Conservation (phyloP, 2,113 vertebrate species). For the Falcunculus frontatus region DNA sequence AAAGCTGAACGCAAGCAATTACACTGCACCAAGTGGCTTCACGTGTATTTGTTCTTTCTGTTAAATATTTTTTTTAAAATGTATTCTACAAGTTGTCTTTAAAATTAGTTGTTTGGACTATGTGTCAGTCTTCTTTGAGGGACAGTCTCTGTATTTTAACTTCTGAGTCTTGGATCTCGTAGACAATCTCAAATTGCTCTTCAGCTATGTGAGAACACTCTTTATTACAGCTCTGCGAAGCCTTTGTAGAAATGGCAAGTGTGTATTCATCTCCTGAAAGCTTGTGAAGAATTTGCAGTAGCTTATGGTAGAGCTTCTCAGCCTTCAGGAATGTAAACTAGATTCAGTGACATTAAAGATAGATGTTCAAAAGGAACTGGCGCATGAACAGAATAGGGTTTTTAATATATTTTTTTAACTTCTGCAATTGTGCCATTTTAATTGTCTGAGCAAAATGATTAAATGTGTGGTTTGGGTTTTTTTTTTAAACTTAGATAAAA, state of each 20-base stretch:
- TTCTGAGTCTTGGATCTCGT: background rate
- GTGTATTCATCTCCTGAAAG: constrained; percentile 37
- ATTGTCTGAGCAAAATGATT: background rate
- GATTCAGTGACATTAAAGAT: constrained; percentile 35
- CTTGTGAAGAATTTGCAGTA: constrained; percentile 45
- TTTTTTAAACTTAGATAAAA: background rate
- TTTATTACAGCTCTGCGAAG: constrained; percentile 22
- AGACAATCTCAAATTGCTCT: constrained; percentile 2
- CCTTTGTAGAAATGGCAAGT: constrained; percentile 27
- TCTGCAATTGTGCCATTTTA: background rate
- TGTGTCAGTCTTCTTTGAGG: background rate
- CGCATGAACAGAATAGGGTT: background rate
- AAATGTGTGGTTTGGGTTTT: background rate
- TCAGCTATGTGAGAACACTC: background rate
- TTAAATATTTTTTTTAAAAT: background rate
- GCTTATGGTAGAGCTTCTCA: constrained; percentile 19
- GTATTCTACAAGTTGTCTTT: background rate
- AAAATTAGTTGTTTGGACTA: background rate
- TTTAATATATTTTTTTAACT: background rate
- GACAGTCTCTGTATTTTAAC: background rate
- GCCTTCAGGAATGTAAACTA: constrained; percentile 45
- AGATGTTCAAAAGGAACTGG: background rate
- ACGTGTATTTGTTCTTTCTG: background rate
- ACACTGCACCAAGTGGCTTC: background rate
- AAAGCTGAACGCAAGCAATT: background rate